These are phyloP conservation scores for Argynnis bischoffii DNA, from an alignment of 2,888 invertebrate species.

Conservation along the genomic window DNA sequence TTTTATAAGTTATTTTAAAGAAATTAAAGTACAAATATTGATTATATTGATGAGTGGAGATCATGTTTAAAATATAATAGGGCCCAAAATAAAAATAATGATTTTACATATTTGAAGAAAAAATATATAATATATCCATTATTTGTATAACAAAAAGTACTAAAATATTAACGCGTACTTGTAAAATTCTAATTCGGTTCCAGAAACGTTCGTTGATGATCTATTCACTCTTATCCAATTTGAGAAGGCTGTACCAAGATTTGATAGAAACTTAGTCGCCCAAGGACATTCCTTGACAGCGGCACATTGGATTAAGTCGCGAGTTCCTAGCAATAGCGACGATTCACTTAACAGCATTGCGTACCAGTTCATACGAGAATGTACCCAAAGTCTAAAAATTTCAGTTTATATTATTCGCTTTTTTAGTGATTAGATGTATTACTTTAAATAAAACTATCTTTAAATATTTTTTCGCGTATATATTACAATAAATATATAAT, in stretches of 20 bases:
- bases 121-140: no score
- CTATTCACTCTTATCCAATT: constrained; percentile 59
- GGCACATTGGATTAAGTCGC: constrained; percentile 60
- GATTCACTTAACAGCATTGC: constrained; percentile 63
- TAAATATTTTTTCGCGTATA: no score
- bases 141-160: background rate
- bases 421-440: background rate
- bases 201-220: constrained; percentile 43
- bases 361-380: constrained; percentile 65
- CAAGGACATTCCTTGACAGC: constrained; percentile 66
- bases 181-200: constrained; percentile 48
- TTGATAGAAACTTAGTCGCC: constrained; percentile 58
- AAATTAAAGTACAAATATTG: background rate
- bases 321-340: constrained; percentile 55
- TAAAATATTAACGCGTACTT: constrained; percentile 32
- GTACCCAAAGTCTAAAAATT: constrained; percentile 62
- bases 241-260: constrained; percentile 56
- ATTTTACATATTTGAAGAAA: background rate
- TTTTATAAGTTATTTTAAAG: background rate
- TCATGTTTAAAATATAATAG: no score
- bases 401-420: background rate
- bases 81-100: no score
- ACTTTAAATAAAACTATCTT: background rate
- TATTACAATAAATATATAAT: no score
- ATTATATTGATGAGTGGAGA: no score